Base-by-base conservation (phyloP, 2,797 vertebrate species). In the Glyptemys insculpta region DNA sequence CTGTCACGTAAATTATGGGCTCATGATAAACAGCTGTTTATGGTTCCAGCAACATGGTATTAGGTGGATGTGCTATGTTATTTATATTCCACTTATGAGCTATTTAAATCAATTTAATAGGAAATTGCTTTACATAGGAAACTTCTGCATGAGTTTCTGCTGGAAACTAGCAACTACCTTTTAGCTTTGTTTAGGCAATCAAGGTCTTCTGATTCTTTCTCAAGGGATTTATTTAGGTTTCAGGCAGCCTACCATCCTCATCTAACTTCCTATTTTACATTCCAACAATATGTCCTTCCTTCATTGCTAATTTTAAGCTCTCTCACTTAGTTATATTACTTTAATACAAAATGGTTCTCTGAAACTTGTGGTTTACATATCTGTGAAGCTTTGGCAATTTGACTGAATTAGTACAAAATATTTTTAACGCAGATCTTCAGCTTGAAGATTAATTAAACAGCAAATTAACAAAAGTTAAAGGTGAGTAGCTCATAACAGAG, bases 241-340 rank as follows among this genome's bases (percentile, higher is more conserved):
- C 89, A 96, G 84, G 91, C 41, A 87, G 84, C 86, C 79, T 59
- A 72, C 1, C 0, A 83, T 82, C 65, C 44, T 91, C 79, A 93
- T 88, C 87, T 89, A 93, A 92, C 89, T 97, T 94, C 94, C 94
- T 88, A 91, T 8, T 89, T 52, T 62, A 89, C 81, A 9, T 68
- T 37, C 3, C 94, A 84, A 94, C 89, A 96, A 52, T 82, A 93
- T 92, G 50, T 90, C 74, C 52, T 96, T 96, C 93, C 81, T 95
- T 80, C 52, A 79, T 68, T 91, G 92, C 95, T 97, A 96, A 93
- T 96, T 96, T 94, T 97, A 97, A 91, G 90, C 88, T 59, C 91
- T 92, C 92, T 92, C 44, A 57, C 56, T 56, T 27, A 74, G 65
- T 87, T 86, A 72, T 83, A 49, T 27, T 79, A 37, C 12, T 31